Evolutionary conservation across 1,140 invertebrate species (phyloP), one percentile per base, ranked within the genome.

Genomic region (Lepidurus packardi): DNA sequence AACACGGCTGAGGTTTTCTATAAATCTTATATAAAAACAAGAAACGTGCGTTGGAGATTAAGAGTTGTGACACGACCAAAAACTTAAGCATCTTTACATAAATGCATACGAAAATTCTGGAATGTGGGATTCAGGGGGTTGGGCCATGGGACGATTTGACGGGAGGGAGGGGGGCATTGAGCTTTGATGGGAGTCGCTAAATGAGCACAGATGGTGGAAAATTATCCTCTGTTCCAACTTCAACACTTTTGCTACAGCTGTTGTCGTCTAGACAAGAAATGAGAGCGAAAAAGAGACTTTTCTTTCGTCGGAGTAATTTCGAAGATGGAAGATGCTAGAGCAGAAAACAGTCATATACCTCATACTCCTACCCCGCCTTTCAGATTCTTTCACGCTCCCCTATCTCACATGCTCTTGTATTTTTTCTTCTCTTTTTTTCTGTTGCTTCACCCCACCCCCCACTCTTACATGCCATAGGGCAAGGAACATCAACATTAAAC

Each of bases 181-280:
- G 53, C 53, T 7, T 65, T 21, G 0, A 16, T 65, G 53, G 53
- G 53, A 65, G 16, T 65, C 53, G 53, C 53, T 65, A 65, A 65
- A 65, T 65, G 53, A 65, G 53, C 53, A 9, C 53, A 65, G 53
- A 65, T 65, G 53, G 6, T 65, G 53, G 53, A 65, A 16, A 34
- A 65, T 1, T 65, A 65, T 65, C 53, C 53, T n/a, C 21, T 65
- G 53, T 21, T 21, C 21, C 53, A 65, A 65, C 53, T 65, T 65
- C 53, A 65, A 65, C 53, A 65, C 53, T 65, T 65, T 21, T 47
- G 53, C 53, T n/a, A 65, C 53, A 65, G 53, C 53, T 65, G 53
- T 16, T 65, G 53, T 65, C 53, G 53, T 65, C 53, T 65, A 65
- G 53, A 65, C 53, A 21, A 65, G 53, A 65, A 65, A n/a, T 65